A percentile compares a stretch with the other conserved stretches of the same genome.
phyloP scores from a whole-genome alignment of 2,888 invertebrate species.

The Nymphalis urticae region DNA sequence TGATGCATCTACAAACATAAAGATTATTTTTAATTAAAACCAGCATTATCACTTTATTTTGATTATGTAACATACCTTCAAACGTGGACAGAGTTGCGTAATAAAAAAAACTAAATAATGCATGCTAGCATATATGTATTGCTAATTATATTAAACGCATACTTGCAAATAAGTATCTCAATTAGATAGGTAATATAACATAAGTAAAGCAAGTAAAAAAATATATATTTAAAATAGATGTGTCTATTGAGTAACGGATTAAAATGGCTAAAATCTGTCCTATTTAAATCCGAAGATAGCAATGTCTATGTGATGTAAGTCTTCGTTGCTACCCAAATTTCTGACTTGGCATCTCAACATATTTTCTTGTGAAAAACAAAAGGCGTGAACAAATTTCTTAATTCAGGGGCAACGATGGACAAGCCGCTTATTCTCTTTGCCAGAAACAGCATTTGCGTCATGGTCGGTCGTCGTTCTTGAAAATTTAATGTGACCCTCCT shows the following conservation, averaged over 20 bases:
- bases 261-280: no score
- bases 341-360: slow-evolving; percentile 52
- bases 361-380: slow-evolving; percentile 31
- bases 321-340: slow-evolving; percentile 47
- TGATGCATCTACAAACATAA: no score
- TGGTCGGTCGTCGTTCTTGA: slow-evolving; percentile 67
- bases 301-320: slow-evolving; percentile 33
- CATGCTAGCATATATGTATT: no score
- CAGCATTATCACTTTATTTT: no score
- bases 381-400: slow-evolving; percentile 33
- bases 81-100: no score
- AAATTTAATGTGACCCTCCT: slow-evolving; percentile 49
- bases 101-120: no score
- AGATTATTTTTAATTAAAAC: no score
- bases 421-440: slow-evolving; percentile 38
- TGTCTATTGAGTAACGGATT: no score
- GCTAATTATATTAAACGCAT: no score
- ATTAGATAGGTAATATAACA: no score
- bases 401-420: slow-evolving; percentile 31
- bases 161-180: no score
- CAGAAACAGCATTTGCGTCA: slow-evolving; percentile 54
- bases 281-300: slow-evolving; percentile 15
- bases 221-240: background rate
- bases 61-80: no score
- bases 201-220: background rate